Percentiles rank a stretch among this genome's conserved stretches.
Evolutionary conservation across 2,113 vertebrate genomes (phyloP).

Genomic region (Panthera tigris): DNA sequence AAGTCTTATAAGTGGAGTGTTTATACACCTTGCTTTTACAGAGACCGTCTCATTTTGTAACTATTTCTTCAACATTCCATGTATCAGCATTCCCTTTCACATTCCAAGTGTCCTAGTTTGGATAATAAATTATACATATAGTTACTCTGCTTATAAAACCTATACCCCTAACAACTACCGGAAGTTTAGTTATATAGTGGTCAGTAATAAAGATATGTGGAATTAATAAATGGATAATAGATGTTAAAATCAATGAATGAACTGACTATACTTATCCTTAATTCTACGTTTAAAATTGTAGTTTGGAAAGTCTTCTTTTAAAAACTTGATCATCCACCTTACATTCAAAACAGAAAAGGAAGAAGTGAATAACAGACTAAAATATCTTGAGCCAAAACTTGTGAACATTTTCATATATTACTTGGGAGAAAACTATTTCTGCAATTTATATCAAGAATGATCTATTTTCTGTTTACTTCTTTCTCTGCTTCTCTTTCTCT

Average conservation of each 20-base stretch:
- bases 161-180: background rate
- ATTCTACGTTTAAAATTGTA: background rate
- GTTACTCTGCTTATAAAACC: background rate
- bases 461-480: background rate
- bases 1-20: background rate
- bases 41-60: background rate
- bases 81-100: background rate
- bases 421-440: conserved; percentile 28
- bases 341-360: background rate
- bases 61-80: background rate
- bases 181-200: background rate
- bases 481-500: background rate
- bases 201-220: background rate
- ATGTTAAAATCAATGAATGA: background rate
- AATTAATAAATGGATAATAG: background rate
- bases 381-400: background rate
- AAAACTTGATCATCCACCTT: background rate
- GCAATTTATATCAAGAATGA: background rate
- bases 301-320: background rate
- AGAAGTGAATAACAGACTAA: background rate
- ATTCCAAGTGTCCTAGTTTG: background rate
- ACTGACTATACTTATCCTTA: background rate
- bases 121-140: background rate
- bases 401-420: background rate
- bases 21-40: background rate